Conservation (phyloP, 2,888 invertebrate species). For the Steinernema hermaphroditum region DNA sequence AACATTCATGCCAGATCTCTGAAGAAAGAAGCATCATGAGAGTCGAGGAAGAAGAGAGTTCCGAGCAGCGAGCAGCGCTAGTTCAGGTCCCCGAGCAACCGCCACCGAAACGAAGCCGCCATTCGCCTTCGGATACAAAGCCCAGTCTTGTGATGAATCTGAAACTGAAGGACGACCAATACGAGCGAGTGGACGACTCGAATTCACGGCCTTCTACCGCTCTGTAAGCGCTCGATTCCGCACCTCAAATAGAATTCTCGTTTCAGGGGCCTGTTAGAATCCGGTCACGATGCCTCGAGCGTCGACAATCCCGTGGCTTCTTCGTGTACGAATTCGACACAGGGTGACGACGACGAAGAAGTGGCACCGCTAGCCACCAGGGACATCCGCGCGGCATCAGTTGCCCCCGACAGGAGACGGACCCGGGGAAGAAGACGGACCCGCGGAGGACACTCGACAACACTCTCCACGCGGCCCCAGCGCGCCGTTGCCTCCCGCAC, state of each 20-base stretch:
- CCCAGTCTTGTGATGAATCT: conserved; percentile 23
- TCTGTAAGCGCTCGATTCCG: background rate
- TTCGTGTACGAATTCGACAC: conserved; percentile 3
- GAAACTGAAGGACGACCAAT: conserved; percentile 23
- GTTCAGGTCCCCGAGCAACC: background rate
- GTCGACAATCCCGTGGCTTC: background rate
- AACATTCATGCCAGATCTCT: no score
- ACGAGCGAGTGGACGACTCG: conserved; percentile 10
- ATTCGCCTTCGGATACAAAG: background rate
- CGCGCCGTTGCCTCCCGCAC: background rate
- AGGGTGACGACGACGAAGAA: conserved; percentile 13
- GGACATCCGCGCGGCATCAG: conserved; percentile 8
- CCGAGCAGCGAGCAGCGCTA: no score
- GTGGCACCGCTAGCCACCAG: background rate
- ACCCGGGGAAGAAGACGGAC: conserved; percentile 13
- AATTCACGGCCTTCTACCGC: conserved; percentile 12
- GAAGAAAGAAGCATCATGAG: no score
- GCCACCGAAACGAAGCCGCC: conserved; percentile 3
- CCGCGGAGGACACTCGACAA: background rate
- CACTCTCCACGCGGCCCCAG: conserved; percentile 9
- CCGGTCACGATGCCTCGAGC: background rate
- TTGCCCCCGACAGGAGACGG: background rate
- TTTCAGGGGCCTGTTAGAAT: background rate
- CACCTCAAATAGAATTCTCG: background rate
- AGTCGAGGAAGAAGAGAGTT: no score